Evolutionary conservation across 30 jellyfish, hydroid and myxozoan species (phyloP), one percentile per base, ranked within the genome.

Genomic region (Turritopsis rubra): DNA sequence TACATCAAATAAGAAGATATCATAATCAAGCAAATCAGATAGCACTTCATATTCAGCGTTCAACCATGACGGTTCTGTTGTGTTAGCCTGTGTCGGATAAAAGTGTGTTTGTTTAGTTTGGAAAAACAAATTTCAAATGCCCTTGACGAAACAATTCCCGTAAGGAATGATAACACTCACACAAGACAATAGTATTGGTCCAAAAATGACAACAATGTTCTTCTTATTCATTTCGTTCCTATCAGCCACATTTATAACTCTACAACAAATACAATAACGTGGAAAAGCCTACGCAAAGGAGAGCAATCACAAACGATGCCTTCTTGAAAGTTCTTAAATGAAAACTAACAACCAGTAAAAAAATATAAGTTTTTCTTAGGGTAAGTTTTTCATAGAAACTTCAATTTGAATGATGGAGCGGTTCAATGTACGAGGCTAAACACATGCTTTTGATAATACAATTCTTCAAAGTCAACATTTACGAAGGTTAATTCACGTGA

Each of bases 181-280:
- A 87, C 86, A 66, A 29, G 90, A 86, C 20, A 86, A 54, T 21
- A 86, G 31, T 17, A 86, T 85, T 0, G 97, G 97, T 8, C 94
- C 97, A 86, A 90, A 90, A 21, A 90, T 29, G 20, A 83, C 72
- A 90, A 72, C 79, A 9, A 90, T 82, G 73, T 90, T 90, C 22
- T 78, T 86, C 29, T 65, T 19, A 1, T 72, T 71, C 97, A 90
- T 90, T 82, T 74, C 29, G 70, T 86, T 90, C 65, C 54, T 78
- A 7, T 83, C 93, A 19, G 84, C n/a, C 25, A 78, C 41, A 77
- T 83, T 83, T 23, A 80, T 75, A 8, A 86, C 89, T 71, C 97
- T 90, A 73, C 18, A 79, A 54, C 21, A 72, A 66, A 30, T 23
- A 9, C 53, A 18, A 30, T 28, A 66, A 0, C 21, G 54, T 8